Base-by-base conservation (phyloP, 2,113 vertebrate genomes). In the Leptodactylus fuscus region DNA sequence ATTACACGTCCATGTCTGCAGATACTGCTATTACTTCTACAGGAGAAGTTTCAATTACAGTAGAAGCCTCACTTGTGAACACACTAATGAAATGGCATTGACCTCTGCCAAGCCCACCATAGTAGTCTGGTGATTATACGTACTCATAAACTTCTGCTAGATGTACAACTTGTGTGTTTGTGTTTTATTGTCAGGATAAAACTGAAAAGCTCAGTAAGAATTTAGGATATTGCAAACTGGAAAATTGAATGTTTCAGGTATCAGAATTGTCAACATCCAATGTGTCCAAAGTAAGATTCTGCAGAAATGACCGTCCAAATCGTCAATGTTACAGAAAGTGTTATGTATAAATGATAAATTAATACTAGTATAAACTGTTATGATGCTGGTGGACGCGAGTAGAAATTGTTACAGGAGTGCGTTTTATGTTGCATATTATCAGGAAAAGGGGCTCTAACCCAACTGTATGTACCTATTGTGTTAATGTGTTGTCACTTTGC, bases 21-120 rank as follows among this genome's bases (percentile, higher is more conserved):
- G 24, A 62, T 44, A 27, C 77, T 16, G 13, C 32, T 60, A 80
- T 62, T 62, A 53, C 77, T 60, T 62, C 36, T 58, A 62, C 22
- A 27, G 36, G 53, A 41, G 53, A 62, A 27, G 12, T 80, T 80
- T 80, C 36, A 58, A 80, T 80, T 38, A 44, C 34, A n/a, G 24
- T 49, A 76, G 44, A 48, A 10, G 24, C 15, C 51, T 18, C 73
- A 32, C 38, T 78, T 78, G 51, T 78, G 34, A 58, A 41, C 32
- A 58, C 49, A 36, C 77, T 80, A 80, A 80, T 80, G 53, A 62
- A 62, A 62, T 62, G 53, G 15, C 34, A 69, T 69, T 11, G 34
- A 69, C 65, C 46, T 27, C 15, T 5, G 18, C 46, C 44, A 27
- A 76, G 46, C 73, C 29, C 27, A 22, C 16, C 38, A 20, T 10